Evolutionary conservation across 2,113 vertebrate genomes (phyloP), one percentile per base, ranked within the genome.

Genomic region (Xiphophorus hellerii): DNA sequence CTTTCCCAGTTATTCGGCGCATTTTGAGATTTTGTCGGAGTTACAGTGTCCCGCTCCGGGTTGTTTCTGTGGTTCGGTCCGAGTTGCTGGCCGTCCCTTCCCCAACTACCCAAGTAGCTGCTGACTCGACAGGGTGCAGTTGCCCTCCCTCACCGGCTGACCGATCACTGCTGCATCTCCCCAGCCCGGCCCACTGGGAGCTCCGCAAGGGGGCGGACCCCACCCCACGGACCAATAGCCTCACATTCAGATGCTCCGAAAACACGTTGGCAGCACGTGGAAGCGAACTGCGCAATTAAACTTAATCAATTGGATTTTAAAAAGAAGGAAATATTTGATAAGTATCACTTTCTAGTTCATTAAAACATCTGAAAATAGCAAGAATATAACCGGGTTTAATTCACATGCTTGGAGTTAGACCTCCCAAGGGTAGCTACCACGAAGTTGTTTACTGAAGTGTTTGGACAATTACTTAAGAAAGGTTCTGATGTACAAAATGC

Each of bases 1-100:
- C 17, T 83, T 71, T 92, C 20, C 88, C 91, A 80, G 86, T 80
- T 87, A 90, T 80, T 74, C 92, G 90, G 66, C 72, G 87, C 94
- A 94, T 94, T 2, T 25, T 85, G 37, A 67, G 17, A 68, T 62
- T 66, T 39, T 17, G 25, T 33, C 76, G 33, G 33, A 3, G 28
- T 27, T 31, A n/a, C 44, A 13, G 58, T 73, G 29, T 64, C 27
- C 79, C 4, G 22, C 11, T 62, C 4, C 2, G 42, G 30, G 60
- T 15, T 29, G 28, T 4, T 65, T 58, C 4, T 69, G 31, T 70
- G 30, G 48, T 14, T 14, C 62, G 0, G 17, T 27, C 64, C 17
- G 4, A 31, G 14, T 30, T 15, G 33, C 7, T 61, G 58, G 7
- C n/a, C 30, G 67, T 54, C 28, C 29, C 20, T 60, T n/a, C 22